Conservation (phyloP, 2,888 invertebrate genomes). For the Blastobasis adustella region DNA sequence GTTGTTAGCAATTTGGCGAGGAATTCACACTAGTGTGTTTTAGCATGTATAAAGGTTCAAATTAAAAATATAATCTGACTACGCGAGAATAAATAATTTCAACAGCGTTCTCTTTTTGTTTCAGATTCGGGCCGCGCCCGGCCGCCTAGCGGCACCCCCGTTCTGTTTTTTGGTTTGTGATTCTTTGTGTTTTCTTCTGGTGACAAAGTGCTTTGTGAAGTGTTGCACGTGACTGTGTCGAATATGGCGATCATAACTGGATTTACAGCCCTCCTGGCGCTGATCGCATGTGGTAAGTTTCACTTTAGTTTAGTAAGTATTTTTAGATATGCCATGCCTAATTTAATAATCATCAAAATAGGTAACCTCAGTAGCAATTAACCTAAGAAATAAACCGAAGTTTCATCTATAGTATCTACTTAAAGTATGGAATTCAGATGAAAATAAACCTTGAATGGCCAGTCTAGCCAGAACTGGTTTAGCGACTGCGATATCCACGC, state of each 20-base stretch:
- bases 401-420: too few species aligned
- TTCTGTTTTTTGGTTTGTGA: conserved; percentile 31
- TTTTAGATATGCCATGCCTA: too few species aligned
- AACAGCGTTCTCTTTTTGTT: conserved; percentile 33
- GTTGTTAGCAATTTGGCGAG: too few species aligned
- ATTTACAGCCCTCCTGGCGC: conserved; percentile 59
- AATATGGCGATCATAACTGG: conserved; percentile 46
- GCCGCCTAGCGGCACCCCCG: conserved; percentile 59
- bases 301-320: background rate
- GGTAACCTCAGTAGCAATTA: too few species aligned
- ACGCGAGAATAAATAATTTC: too few species aligned
- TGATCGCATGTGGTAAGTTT: conserved; percentile 58
- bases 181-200: conserved; percentile 34
- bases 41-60: too few species aligned
- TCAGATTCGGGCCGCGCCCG: conserved; percentile 63
- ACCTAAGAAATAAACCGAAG: too few species aligned
- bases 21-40: too few species aligned
- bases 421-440: background rate
- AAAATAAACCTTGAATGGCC: conserved; percentile 1
- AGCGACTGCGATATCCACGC: background rate
- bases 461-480: conserved; percentile 5
- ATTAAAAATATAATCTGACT: too few species aligned
- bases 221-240: conserved; percentile 44
- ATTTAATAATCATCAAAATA: too few species aligned
- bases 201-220: conserved; percentile 57